Percentiles rank a stretch among this genome's conserved stretches.
These are phyloP conservation scores for Aphodius sticticus DNA, from an alignment of 2,888 invertebrate species.

Conservation along the genomic window DNA sequence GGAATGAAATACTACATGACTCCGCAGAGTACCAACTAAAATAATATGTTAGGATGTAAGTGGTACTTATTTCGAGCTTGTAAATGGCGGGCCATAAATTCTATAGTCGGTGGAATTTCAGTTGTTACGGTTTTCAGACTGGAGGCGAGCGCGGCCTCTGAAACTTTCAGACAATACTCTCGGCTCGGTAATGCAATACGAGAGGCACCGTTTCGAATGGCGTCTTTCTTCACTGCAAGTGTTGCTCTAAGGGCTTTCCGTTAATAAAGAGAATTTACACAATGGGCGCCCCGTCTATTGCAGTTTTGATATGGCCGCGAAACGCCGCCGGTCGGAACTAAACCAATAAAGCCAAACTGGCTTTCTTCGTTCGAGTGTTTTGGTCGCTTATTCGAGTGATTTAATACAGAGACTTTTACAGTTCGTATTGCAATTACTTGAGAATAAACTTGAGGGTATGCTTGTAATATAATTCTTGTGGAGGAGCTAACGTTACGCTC, in stretches of 20 bases:
- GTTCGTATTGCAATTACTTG: no score
- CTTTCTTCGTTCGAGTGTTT: background rate
- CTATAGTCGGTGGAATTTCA: background rate
- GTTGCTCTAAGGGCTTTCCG: background rate
- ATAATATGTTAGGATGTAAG: background rate
- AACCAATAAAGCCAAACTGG: background rate
- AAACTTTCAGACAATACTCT: background rate
- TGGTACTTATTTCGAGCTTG: background rate
- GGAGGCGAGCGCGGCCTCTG: background rate
- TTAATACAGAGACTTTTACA: no score
- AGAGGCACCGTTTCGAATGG: background rate
- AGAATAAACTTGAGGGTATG: no score
- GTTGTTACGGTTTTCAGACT: background rate
- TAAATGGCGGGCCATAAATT: background rate
- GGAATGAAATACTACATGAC: background rate
- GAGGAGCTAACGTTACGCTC: no score
- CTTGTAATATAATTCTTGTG: no score
- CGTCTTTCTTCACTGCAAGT: background rate
- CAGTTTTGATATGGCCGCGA: background rate
- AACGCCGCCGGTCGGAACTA: background rate
- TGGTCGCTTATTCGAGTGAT: no score
- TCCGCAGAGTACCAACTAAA: background rate
- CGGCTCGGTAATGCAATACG: background rate
- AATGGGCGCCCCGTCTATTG: background rate
- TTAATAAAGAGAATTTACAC: slow-evolving; percentile 4